Percentiles rank a stretch among this genome's conserved stretches.
phyloP scores from a whole-genome alignment of 2,888 invertebrate species.

The Boloria euphrosyne region DNA sequence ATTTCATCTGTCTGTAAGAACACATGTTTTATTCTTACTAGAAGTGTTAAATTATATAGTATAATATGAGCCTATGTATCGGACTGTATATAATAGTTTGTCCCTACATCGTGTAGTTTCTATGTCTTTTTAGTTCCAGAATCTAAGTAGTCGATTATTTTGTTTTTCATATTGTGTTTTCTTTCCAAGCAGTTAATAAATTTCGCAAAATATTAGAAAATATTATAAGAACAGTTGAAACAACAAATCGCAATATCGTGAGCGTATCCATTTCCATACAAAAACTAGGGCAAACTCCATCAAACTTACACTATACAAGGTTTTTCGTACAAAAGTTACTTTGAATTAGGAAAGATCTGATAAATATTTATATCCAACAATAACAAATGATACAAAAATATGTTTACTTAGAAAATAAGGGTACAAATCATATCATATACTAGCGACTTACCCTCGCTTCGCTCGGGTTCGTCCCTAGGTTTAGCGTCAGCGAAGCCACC shows the following conservation, averaged over 20 bases:
- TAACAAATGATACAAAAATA: constrained; percentile 4
- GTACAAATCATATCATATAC: not conserved
- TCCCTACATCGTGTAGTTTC: no score
- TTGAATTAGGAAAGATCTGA: constrained; percentile 11
- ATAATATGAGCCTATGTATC: no score
- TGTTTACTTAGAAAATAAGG: not conserved
- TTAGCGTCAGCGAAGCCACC: no score
- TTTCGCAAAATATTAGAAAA: constrained; percentile 2
- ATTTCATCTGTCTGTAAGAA: no score
- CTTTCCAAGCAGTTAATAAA: not conserved
- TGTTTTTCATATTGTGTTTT: no score
- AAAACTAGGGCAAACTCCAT: constrained; percentile 20
- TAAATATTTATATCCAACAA: constrained; percentile 19
- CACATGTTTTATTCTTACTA: no score
- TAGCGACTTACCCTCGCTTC: no score
- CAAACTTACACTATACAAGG: constrained; percentile 9
- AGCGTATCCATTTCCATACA: constrained; percentile 2
- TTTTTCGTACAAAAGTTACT: constrained; percentile 16
- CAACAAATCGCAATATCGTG: constrained; percentile 4
- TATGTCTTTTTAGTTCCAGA: no score
- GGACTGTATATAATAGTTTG: no score
- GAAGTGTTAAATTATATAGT: no score
- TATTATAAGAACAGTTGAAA: not conserved
- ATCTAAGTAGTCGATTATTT: no score
- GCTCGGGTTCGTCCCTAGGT: no score